A percentile compares a stretch with the other conserved stretches of the same genome.
Evolutionary conservation across 2,888 invertebrate genomes (phyloP).

Genomic region (Sericinus montela): DNA sequence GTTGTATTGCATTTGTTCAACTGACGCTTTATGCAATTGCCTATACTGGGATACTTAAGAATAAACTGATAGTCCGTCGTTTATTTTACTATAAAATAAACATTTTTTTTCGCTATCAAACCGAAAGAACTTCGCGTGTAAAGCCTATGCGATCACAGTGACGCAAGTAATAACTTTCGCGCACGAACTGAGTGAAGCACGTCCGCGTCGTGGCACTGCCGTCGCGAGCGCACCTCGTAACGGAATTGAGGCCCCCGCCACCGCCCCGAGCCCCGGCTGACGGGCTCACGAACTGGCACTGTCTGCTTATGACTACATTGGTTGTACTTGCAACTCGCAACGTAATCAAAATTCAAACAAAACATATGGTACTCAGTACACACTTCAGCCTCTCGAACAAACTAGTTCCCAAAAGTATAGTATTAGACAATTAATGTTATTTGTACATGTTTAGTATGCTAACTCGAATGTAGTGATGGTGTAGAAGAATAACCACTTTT

Average conservation of each 20-base stretch:
- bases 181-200: slow-evolving; percentile 78
- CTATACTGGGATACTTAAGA: slow-evolving; percentile 35
- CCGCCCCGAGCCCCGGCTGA: slow-evolving; percentile 37
- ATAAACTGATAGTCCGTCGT: slow-evolving; percentile 36
- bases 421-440: too few relatives aligned
- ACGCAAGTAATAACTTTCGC: slow-evolving; percentile 77
- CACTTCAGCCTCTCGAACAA: too few relatives aligned
- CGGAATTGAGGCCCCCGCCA: slow-evolving; percentile 55
- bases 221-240: slow-evolving; percentile 65
- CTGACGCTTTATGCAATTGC: slow-evolving; percentile 29
- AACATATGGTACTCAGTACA: slow-evolving; percentile 5
- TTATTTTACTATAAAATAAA: slow-evolving; percentile 37
- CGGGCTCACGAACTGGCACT: slow-evolving; percentile 39
- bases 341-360: slow-evolving; percentile 7
- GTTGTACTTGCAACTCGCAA: slow-evolving; percentile 9
- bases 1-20: slow-evolving; percentile 40
- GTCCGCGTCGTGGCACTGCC: slow-evolving; percentile 69
- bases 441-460: too few relatives aligned
- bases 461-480: too few relatives aligned
- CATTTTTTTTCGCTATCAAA: slow-evolving; percentile 46
- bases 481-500: too few relatives aligned
- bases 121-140: slow-evolving; percentile 57
- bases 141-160: slow-evolving; percentile 62
- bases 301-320: slow-evolving; percentile 31
- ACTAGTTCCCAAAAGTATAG: too few relatives aligned